phyloP scores from a whole-genome alignment of 2,797 vertebrate genomes.

The Sparus aurata region DNA sequence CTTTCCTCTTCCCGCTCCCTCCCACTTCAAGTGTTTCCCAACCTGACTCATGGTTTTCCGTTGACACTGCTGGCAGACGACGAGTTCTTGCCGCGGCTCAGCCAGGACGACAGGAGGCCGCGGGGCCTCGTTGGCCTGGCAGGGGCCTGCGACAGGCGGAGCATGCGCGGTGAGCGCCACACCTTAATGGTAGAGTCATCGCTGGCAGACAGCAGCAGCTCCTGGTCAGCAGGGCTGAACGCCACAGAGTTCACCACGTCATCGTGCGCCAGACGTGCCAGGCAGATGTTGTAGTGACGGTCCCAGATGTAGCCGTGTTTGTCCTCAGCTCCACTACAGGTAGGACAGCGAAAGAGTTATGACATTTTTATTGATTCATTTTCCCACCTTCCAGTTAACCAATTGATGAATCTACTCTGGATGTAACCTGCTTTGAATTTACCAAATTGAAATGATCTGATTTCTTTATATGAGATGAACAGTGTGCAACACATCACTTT shows the following conservation, averaged over 20 bases:
- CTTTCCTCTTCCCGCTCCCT: constrained; percentile 20
- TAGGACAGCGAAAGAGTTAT: not conserved
- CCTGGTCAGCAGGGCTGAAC: constrained; percentile 96
- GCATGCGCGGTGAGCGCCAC: constrained; percentile 92
- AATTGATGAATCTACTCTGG: too few species aligned
- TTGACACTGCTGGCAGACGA: constrained; percentile 59
- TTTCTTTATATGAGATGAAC: too few species aligned
- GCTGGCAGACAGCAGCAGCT: constrained; percentile 95
- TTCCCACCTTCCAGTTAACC: too few species aligned
- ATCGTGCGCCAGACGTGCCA: constrained; percentile 93
- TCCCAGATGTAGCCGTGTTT: constrained; percentile 99
- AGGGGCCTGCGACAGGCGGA: constrained; percentile 82
- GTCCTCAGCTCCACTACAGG: constrained; percentile 93
- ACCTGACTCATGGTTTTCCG: constrained; percentile 77
- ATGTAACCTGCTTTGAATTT: too few species aligned
- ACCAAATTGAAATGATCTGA: too few species aligned
- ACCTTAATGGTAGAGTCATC: constrained; percentile 96
- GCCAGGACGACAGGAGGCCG: constrained; percentile 87
- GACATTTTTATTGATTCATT: too few species aligned
- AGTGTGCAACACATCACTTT: too few species aligned
- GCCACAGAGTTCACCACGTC: constrained; percentile 98
- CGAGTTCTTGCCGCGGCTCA: constrained; percentile 83
- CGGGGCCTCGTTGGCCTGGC: constrained; percentile 67
- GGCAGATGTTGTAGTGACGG: constrained; percentile 96
- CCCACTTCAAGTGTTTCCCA: constrained; percentile 25